phyloP scores from a whole-genome alignment of 2,797 vertebrate species.

The Acipenser oxyrinchus region DNA sequence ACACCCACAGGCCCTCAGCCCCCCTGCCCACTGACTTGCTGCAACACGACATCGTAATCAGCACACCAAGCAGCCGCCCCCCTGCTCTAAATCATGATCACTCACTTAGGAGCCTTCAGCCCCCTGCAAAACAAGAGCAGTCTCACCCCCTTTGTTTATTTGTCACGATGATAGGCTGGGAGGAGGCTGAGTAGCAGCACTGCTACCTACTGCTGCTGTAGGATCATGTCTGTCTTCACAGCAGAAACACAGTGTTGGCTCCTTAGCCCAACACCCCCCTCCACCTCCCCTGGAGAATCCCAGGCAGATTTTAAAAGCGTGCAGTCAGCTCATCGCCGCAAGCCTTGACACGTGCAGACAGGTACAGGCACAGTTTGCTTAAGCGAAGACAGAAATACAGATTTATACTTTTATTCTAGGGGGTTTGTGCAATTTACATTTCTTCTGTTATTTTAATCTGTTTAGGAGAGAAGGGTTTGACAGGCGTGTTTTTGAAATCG shows the following conservation, averaged over 20 bases:
- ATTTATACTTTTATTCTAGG: too few species aligned
- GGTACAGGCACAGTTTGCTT: constrained; percentile 18
- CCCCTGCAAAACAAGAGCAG: background rate
- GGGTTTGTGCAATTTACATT: too few species aligned
- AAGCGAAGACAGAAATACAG: constrained; percentile 39
- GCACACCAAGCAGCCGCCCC: background rate
- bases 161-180: background rate
- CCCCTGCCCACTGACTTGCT: background rate
- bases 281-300: constrained; percentile 36
- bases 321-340: constrained; percentile 41
- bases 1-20: background rate
- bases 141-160: constrained; percentile 11
- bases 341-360: constrained; percentile 53
- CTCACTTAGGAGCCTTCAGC: constrained; percentile 4
- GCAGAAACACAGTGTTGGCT: constrained; percentile 28
- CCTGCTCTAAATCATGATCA: background rate
- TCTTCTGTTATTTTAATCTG: too few species aligned
- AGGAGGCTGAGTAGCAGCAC: background rate
- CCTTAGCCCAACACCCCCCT: constrained; percentile 20
- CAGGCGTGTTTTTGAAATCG: too few species aligned
- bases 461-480: too few species aligned
- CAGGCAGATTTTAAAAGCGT: constrained; percentile 49
- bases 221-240: constrained; percentile 40
- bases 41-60: too few species aligned
- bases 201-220: constrained; percentile 26